A percentile compares a stretch with the other conserved stretches of the same genome.
phyloP scores from a whole-genome alignment of 2,888 invertebrate species.

The Apamea crenata region DNA sequence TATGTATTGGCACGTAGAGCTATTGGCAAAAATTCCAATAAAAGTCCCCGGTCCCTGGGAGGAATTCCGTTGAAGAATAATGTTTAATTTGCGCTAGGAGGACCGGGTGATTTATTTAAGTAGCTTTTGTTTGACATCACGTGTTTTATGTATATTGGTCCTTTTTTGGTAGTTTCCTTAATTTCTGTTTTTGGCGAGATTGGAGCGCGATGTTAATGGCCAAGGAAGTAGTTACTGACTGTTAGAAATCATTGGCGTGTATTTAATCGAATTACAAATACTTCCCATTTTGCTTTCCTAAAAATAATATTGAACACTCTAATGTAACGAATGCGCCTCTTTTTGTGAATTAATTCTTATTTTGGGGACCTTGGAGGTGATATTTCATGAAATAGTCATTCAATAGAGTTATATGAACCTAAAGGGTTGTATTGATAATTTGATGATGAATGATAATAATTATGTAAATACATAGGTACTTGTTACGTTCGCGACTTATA shows the following conservation, averaged over 20 bases:
- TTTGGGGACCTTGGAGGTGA: background rate
- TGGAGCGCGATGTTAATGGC: background rate
- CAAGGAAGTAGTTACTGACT: background rate
- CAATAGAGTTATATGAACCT: too few relatives aligned
- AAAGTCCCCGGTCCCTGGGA: slow-evolving; percentile 82
- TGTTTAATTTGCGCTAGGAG: slow-evolving; percentile 87
- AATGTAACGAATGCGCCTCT: background rate
- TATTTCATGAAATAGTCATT: background rate
- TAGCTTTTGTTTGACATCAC: slow-evolving; percentile 59
- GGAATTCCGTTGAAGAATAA: slow-evolving; percentile 85
- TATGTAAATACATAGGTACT: too few relatives aligned
- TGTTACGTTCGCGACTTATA: too few relatives aligned
- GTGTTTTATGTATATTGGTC: slow-evolving; percentile 55
- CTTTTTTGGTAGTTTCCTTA: slow-evolving; percentile 36
- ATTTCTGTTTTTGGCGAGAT: slow-evolving; percentile 32
- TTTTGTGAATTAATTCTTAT: background rate
- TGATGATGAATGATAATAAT: too few relatives aligned
- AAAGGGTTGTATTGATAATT: too few relatives aligned
- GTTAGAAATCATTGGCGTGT: background rate
- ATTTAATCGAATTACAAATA: background rate
- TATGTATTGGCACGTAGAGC: slow-evolving; percentile 90
- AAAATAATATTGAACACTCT: background rate
- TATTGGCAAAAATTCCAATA: slow-evolving; percentile 89
- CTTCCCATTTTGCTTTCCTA: background rate
- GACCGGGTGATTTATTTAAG: slow-evolving; percentile 81